A percentile compares a stretch with the other conserved stretches of the same genome.
Evolutionary conservation across 2,888 invertebrate genomes (phyloP).

Genomic region (Drosophila nigricruria): DNA sequence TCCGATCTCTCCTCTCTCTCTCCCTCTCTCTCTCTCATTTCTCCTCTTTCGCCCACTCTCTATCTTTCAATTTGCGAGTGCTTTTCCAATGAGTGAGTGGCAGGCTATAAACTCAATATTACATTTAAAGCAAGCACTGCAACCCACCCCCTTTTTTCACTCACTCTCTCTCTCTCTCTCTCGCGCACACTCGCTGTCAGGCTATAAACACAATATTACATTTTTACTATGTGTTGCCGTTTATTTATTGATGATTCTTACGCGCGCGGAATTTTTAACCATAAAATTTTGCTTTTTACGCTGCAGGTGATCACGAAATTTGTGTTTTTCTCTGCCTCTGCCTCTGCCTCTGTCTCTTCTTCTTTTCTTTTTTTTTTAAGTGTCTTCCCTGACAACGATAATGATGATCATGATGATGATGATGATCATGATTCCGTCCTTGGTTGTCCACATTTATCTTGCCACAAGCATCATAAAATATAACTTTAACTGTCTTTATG

Average conservation of each 20-base stretch:
- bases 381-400: conserved; percentile 35
- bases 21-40: background rate
- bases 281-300: conserved; percentile 76
- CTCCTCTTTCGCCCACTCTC: background rate
- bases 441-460: conserved; percentile 56
- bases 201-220: conserved; percentile 65
- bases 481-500: conserved; percentile 65
- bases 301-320: conserved; percentile 66
- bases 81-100: background rate
- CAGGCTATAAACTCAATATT: conserved; percentile 4
- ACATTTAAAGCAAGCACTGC: background rate
- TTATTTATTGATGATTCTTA: conserved; percentile 79
- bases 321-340: background rate
- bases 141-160: background rate
- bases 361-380: conserved; percentile 32
- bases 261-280: conserved; percentile 74
- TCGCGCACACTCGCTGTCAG: conserved; percentile 5
- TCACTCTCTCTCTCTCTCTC: background rate
- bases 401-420: conserved; percentile 6
- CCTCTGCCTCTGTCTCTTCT: background rate
- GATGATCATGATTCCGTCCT: conserved; percentile 21
- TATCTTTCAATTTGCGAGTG: background rate
- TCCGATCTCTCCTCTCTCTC: background rate
- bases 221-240: conserved; percentile 77
- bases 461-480: conserved; percentile 50